Evolutionary conservation across 2,113 vertebrate genomes (phyloP).

Genomic region (Xyliphius kryptos): DNA sequence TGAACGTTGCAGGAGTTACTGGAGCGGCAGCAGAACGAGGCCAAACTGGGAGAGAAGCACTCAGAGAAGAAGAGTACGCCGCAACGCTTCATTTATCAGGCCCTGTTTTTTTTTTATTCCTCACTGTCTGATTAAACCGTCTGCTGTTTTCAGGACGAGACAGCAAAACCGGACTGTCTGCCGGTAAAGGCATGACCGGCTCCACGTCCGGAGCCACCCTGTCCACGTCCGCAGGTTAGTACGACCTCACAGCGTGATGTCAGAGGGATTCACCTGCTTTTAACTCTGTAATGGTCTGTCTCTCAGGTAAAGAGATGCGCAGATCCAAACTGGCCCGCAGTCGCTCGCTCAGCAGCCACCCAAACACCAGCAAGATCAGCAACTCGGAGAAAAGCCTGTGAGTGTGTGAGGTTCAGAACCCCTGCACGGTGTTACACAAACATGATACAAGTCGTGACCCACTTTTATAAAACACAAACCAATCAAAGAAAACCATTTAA

Average conservation of each 20-base stretch:
- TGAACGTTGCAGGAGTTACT: constrained; percentile 67
- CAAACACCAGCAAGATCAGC: constrained; percentile 74
- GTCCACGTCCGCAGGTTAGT: constrained; percentile 64
- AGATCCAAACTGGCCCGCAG: constrained; percentile 87
- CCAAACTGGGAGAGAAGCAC: constrained; percentile 66
- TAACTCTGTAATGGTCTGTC: neutral
- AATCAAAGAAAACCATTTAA: too few species aligned
- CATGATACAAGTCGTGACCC: too few species aligned
- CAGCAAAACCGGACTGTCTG: constrained; percentile 68
- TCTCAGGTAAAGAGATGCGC: constrained; percentile 83
- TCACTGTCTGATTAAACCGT: neutral
- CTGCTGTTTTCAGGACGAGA: constrained; percentile 71
- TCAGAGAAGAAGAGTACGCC: constrained; percentile 79
- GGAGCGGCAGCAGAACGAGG: constrained; percentile 75
- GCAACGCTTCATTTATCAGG: neutral
- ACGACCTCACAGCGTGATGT: too few species aligned
- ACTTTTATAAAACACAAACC: too few species aligned
- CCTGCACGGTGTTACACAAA: too few species aligned
- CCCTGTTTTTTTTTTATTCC: neutral
- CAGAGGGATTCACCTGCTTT: neutral
- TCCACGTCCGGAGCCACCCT: constrained; percentile 68
- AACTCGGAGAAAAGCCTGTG: constrained; percentile 80
- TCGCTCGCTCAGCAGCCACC: constrained; percentile 87
- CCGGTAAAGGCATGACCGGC: constrained; percentile 70
- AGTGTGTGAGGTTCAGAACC: constrained; percentile 46